Conservation (phyloP, 2,797 vertebrate genomes). For the Squalus acanthias region DNA sequence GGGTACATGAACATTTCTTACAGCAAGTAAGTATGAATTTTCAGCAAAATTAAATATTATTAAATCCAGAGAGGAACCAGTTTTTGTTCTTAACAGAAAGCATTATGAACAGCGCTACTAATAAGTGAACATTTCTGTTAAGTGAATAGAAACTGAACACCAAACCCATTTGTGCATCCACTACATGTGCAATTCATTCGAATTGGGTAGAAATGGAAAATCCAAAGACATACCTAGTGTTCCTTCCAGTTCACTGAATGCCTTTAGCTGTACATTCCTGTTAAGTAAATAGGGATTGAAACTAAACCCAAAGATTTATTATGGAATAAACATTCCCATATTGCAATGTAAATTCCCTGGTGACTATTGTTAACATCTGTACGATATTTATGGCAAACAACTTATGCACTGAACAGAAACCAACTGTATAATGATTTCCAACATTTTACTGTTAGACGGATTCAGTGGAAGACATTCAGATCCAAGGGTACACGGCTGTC, state of each 20-base stretch:
- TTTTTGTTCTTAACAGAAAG: not conserved
- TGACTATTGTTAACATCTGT: constrained; percentile 29
- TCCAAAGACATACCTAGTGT: not conserved
- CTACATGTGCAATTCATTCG: not conserved
- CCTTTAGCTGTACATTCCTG: constrained; percentile 14
- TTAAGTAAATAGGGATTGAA: constrained; percentile 16
- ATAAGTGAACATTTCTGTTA: not conserved
- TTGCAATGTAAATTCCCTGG: constrained; percentile 1
- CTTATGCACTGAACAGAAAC: not conserved
- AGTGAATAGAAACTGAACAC: not conserved
- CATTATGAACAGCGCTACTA: not conserved
- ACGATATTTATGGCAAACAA: not conserved
- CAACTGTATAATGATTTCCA: not conserved
- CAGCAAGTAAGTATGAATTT: not conserved
- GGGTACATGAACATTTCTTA: not conserved
- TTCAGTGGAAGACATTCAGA: not conserved
- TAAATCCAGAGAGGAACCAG: not conserved
- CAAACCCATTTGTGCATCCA: not conserved
- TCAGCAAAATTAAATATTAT: not conserved
- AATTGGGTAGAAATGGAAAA: constrained; percentile 1
- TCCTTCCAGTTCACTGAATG: constrained; percentile 22
- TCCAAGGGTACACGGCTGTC: not conserved
- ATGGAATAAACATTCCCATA: constrained; percentile 28
- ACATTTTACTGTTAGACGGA: not conserved
- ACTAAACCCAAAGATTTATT: constrained; percentile 16